A percentile compares a stretch with the other conserved stretches of the same genome.
phyloP scores from a whole-genome alignment of 2,888 invertebrate species.

The Aproaerema taeniolella region DNA sequence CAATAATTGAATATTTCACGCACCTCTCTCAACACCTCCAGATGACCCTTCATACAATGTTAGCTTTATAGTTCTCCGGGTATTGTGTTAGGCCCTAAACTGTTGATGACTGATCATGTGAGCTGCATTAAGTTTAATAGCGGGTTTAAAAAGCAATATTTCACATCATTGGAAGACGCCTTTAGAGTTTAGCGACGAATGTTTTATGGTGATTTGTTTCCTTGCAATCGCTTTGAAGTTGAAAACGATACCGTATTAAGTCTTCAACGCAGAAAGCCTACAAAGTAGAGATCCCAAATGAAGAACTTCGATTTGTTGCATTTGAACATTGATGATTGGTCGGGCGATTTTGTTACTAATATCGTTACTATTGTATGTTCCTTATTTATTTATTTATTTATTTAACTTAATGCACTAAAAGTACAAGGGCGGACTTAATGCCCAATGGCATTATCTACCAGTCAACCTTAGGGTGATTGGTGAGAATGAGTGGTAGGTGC shows the following conservation, averaged over 20 bases:
- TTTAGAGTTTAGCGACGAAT: constrained; percentile 56
- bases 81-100: constrained; percentile 75
- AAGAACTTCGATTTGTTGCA: too few relatives aligned
- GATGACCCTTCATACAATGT: constrained; percentile 65
- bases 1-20: constrained; percentile 76
- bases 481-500: too few relatives aligned
- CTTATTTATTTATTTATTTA: too few relatives aligned
- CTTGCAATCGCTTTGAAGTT: constrained; percentile 44
- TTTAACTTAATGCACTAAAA: too few relatives aligned
- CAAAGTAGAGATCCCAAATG: too few relatives aligned
- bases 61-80: constrained; percentile 59
- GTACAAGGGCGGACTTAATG: too few relatives aligned
- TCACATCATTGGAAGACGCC: constrained; percentile 65
- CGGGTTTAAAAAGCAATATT: constrained; percentile 72
- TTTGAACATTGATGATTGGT: too few relatives aligned
- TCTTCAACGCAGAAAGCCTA: constrained; percentile 27
- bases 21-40: constrained; percentile 71
- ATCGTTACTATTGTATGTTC: too few relatives aligned
- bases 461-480: too few relatives aligned
- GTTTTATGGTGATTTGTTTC: constrained; percentile 76
- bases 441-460: too few relatives aligned
- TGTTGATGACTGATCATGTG: constrained; percentile 72
- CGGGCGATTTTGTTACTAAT: too few relatives aligned
- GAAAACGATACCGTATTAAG: constrained; percentile 41
- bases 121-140: constrained; percentile 70